Percentiles rank a stretch among this genome's conserved stretches.
Conservation (phyloP, 2,797 vertebrate genomes). For the Heliangelus exortis region DNA sequence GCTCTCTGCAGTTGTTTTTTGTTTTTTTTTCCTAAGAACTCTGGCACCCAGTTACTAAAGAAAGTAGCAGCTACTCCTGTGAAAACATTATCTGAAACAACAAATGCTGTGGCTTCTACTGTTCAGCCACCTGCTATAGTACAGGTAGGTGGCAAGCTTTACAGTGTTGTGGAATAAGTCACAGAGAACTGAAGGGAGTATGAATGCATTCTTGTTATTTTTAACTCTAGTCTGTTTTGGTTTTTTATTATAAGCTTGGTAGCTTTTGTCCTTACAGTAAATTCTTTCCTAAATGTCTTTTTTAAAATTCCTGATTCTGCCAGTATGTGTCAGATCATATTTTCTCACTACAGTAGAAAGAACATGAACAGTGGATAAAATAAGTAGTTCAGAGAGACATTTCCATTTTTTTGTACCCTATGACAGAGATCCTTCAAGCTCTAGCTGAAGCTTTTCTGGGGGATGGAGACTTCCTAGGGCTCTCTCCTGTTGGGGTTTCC, state of each 20-base stretch:
- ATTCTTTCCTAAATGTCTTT: background rate
- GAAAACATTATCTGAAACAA: slow-evolving; percentile 70
- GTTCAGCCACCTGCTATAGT: slow-evolving; percentile 68
- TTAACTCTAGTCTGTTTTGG: background rate
- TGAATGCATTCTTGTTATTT: background rate
- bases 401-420: background rate
- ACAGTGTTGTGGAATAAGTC: background rate
- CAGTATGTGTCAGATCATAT: background rate
- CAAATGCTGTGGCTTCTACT: slow-evolving; percentile 66
- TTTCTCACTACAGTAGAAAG: background rate
- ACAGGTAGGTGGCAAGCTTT: slow-evolving; percentile 74
- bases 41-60: slow-evolving; percentile 77
- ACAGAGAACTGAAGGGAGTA: background rate
- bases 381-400: background rate
- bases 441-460: background rate
- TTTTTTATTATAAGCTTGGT: background rate
- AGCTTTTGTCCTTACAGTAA: background rate
- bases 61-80: slow-evolving; percentile 78
- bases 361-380: background rate
- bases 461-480: background rate
- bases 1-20: background rate
- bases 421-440: background rate
- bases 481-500: background rate
- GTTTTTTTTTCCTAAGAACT: slow-evolving; percentile 74
- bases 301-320: background rate